Conservation (phyloP, 2,888 invertebrate genomes). For the Hirudinaria manillensis region DNA sequence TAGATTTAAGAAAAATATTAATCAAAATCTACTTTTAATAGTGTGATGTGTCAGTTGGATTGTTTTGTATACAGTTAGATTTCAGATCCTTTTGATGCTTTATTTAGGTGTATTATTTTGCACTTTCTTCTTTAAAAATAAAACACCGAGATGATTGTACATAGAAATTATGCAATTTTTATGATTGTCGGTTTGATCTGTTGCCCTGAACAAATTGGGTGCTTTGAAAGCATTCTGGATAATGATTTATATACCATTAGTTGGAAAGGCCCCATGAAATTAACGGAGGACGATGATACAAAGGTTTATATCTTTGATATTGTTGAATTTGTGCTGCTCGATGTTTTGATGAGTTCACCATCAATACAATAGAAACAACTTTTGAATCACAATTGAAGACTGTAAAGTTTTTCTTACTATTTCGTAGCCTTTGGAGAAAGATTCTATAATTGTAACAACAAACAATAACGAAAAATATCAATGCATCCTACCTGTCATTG, state of each 20-base stretch:
- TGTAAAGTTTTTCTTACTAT: slow-evolving; percentile 7
- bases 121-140: background rate
- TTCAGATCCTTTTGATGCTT: too few species aligned
- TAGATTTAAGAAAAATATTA: background rate
- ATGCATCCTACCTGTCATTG: slow-evolving; percentile 68
- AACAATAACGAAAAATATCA: slow-evolving; percentile 75
- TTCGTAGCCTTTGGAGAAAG: background rate
- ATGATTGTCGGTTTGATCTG: background rate
- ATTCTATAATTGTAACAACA: slow-evolving; percentile 65
- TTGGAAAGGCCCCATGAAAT: slow-evolving; percentile 33
- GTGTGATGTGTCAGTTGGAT: slow-evolving; percentile 24
- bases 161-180: background rate
- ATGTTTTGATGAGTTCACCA: too few species aligned
- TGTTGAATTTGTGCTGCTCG: too few species aligned
- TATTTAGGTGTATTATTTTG: too few species aligned
- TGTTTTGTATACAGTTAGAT: background rate
- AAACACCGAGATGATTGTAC: background rate
- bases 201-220: background rate
- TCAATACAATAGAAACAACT: too few species aligned
- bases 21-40: slow-evolving; percentile 9
- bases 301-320: too few species aligned
- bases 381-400: slow-evolving; percentile 5
- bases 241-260: slow-evolving; percentile 35
- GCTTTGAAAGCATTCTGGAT: slow-evolving; percentile 36
- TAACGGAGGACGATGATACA: slow-evolving; percentile 8